Conservation (phyloP, 1,140 invertebrate genomes). For the Eupeodes corollae region DNA sequence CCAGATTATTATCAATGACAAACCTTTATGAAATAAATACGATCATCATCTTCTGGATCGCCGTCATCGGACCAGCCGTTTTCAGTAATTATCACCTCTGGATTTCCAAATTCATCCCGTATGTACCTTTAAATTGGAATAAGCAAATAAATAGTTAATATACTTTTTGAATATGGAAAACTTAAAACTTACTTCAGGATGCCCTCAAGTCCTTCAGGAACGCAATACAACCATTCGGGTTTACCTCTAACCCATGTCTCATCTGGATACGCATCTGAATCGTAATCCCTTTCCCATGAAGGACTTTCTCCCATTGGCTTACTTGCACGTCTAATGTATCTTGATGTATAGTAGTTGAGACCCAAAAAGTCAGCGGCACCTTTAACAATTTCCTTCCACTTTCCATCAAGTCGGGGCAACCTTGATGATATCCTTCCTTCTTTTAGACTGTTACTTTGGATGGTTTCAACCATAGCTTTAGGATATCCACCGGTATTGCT, state of each 20-base stretch:
- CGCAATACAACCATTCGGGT: constrained; percentile 34
- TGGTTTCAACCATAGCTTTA: constrained; percentile 40
- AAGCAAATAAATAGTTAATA: background rate
- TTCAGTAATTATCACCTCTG: constrained; percentile 54
- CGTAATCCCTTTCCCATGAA: constrained; percentile 31
- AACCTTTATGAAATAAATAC: constrained; percentile 35
- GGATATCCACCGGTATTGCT: constrained; percentile 49
- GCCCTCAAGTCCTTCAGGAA: constrained; percentile 37
- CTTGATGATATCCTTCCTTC: constrained; percentile 42
- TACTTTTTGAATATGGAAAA: background rate
- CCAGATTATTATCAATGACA: background rate
- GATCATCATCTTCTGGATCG: constrained; percentile 41
- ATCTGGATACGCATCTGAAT: constrained; percentile 18
- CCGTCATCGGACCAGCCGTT: constrained; percentile 49
- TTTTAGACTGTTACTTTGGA: constrained; percentile 41
- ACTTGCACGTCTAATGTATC: constrained; percentile 21
- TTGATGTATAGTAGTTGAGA: constrained; percentile 46
- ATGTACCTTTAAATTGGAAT: constrained; percentile 45
- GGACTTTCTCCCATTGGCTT: constrained; percentile 10
- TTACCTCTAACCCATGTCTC: constrained; percentile 36
- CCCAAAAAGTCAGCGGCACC: constrained; percentile 44
- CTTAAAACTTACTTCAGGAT: constrained; percentile 39
- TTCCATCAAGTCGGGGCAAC: constrained; percentile 40
- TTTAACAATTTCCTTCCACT: constrained; percentile 38
- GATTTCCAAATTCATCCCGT: constrained; percentile 46